A percentile compares a stretch with the other conserved stretches of the same genome.
These are phyloP conservation scores for Scotopteryx bipunctaria DNA, from an alignment of 2,888 invertebrate species.

Conservation along the genomic window DNA sequence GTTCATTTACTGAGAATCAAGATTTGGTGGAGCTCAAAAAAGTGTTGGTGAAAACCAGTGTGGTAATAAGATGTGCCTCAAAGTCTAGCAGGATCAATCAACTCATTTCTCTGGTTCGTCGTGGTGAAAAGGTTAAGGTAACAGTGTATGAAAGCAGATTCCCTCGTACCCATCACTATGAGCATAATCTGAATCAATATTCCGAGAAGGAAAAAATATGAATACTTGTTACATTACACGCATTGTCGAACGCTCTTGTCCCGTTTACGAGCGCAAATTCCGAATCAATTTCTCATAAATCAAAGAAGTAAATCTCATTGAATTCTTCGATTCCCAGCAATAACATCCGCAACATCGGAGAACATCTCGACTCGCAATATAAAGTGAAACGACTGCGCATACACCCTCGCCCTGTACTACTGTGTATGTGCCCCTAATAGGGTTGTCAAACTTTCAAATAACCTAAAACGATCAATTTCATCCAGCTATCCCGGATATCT, in stretches of 20 bases:
- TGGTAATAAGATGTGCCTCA: too few relatives aligned
- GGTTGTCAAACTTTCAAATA: constrained; percentile 6
- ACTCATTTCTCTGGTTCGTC: too few relatives aligned
- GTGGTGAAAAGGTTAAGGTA: too few relatives aligned
- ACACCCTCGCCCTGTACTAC: constrained; percentile 1
- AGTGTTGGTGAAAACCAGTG: too few relatives aligned
- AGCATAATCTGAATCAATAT: background rate
- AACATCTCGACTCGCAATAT: constrained; percentile 26
- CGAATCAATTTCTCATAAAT: constrained; percentile 21
- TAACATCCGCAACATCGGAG: constrained; percentile 22
- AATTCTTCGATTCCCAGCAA: constrained; percentile 24
- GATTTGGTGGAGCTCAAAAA: too few relatives aligned
- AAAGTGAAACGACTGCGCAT: constrained; percentile 28
- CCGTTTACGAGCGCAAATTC: constrained; percentile 7
- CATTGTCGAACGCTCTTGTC: constrained; percentile 2
- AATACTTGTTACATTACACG: background rate
- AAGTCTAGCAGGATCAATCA: too few relatives aligned
- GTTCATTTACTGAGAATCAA: too few relatives aligned
- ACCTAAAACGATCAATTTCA: too few relatives aligned
- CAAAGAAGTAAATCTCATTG: constrained; percentile 28
- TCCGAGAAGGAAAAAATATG: background rate
- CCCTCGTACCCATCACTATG: background rate
- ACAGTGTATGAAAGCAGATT: too few relatives aligned
- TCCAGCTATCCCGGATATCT: too few relatives aligned
- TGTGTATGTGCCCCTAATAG: constrained; percentile 1